Evolutionary conservation across 2,888 invertebrate species (phyloP).

Genomic region (Campoplex capitator): DNA sequence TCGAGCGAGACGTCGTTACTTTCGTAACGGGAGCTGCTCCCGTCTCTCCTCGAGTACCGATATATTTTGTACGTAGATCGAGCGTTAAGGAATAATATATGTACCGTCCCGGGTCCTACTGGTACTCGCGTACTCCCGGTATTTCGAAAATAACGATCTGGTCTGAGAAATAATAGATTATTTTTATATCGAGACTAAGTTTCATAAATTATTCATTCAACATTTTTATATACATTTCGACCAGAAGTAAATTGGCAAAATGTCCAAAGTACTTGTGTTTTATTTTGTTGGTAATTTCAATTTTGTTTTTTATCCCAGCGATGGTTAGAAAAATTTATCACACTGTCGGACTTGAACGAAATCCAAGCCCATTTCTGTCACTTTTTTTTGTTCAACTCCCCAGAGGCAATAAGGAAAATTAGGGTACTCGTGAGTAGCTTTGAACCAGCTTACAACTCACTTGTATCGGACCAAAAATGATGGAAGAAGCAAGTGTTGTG

Average conservation of each 20-base stretch:
- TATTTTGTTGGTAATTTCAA: not conserved
- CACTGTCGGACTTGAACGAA: not conserved
- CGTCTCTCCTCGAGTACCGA: slow-evolving; percentile 45
- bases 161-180: not conserved
- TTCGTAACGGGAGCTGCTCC: slow-evolving; percentile 44
- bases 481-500: not conserved
- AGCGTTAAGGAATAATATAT: slow-evolving; percentile 55
- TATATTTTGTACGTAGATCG: slow-evolving; percentile 56
- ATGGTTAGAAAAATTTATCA: not conserved
- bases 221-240: not conserved
- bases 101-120: slow-evolving; percentile 17
- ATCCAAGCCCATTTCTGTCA: not conserved
- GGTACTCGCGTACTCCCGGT: slow-evolving; percentile 14
- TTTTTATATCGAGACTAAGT: not conserved
- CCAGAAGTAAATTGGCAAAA: not conserved
- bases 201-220: not conserved
- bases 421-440: slow-evolving; percentile 71
- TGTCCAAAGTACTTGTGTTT: not conserved
- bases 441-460: not conserved
- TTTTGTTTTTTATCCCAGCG: not conserved
- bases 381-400: not conserved
- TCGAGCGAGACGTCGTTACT: slow-evolving; percentile 64
- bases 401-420: slow-evolving; percentile 70
- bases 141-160: slow-evolving; percentile 29
- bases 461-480: not conserved